Evolutionary conservation across 2,888 invertebrate genomes (phyloP), one percentile per base, ranked within the genome.

Genomic region (Helicoverpa assulta): DNA sequence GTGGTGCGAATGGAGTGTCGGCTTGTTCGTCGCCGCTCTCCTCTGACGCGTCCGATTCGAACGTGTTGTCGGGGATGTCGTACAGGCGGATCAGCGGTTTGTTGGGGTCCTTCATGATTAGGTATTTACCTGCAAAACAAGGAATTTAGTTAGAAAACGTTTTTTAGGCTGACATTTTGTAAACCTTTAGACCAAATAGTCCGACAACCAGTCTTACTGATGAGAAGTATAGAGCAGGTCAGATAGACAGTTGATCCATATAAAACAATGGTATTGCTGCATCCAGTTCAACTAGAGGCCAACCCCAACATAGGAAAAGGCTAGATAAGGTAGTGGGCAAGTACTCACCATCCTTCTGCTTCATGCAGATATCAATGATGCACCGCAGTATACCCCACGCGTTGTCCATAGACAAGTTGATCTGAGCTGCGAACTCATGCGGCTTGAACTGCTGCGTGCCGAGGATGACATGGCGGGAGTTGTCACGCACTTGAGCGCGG

Each of bases 31-130:
- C 98, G 16, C 98, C 98, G 59, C 97, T 97, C 70, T 98, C 98
- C 59, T 98, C 98, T 10, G 99, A 99, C n/a, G 98, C 99, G 91
- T 99, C 99, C 52, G 99, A 98, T 90, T 99, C 99, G 95, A 99
- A 99, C 0, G 99, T 99, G 91, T 99, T 99, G 93, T 99, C 99
- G 62, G 99, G 99, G 90, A 99, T 99, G 93, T 99, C 99, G 92
- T 99, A 99, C 83, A 99, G 96, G 82, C 99, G 98, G 85, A 99
- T 98, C 96, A 99, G 97, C 0, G 99, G 99, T 97, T 99, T 99
- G 96, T 99, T 99, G 5, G 99, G 99, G 94, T 99, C 99, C 95
- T 99, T 99, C 98, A 99, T 99, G 83, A 99, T 99, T 87, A 99
- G 96, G 94, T 99, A 99, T 93, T 98, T 98, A 78, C 96, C 96